Evolutionary conservation across 2,797 vertebrate genomes (phyloP), one percentile per base, ranked within the genome.

Genomic region (Champsocephalus esox): DNA sequence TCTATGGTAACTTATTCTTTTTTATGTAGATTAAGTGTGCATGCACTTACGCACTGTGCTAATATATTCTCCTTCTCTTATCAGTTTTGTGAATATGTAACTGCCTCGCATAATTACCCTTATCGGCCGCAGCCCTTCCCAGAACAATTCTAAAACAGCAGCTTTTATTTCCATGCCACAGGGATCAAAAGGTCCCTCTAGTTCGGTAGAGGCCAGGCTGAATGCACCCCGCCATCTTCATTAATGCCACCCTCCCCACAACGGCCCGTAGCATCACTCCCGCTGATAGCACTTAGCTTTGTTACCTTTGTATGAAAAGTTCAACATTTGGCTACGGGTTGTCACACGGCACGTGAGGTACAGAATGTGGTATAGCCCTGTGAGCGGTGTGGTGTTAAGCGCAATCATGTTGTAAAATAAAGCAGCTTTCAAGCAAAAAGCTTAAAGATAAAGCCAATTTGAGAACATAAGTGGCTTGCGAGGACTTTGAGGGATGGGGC

Each of bases 21-120:
- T 64, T 50, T 59, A 38, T 56, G 21, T 12, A 28, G 50, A 64
- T 55, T 28, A 60, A 63, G 38, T 59, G 58, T 46, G 4, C 28
- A 2, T 60, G 34, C 19, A 43, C 17, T n/a, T 45, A 12, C 38
- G 13, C 55, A 41, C 41, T 7, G 1, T 17, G 17, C 44, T 67
- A 10, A 60, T 54, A 24, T 67, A 24, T 48, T 3, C 19, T 12
- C 2, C 19, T 28, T 9, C 8, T 55, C 69, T 84, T 77, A 84
- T 91, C 85, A 74, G 70, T 61, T 74, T 75, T 81, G 83, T 88
- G 67, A 91, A 88, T 84, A 75, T 80, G 64, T 91, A 80, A 84
- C 87, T 51, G 28, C 64, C 32, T 43, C 56, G 56, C 59, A 67
- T 80, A 73, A 82, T 65, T 54, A 1, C 59, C 58, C 81, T 90